Conservation (phyloP, 2,888 invertebrate species). For the Acanthopleura granulata region DNA sequence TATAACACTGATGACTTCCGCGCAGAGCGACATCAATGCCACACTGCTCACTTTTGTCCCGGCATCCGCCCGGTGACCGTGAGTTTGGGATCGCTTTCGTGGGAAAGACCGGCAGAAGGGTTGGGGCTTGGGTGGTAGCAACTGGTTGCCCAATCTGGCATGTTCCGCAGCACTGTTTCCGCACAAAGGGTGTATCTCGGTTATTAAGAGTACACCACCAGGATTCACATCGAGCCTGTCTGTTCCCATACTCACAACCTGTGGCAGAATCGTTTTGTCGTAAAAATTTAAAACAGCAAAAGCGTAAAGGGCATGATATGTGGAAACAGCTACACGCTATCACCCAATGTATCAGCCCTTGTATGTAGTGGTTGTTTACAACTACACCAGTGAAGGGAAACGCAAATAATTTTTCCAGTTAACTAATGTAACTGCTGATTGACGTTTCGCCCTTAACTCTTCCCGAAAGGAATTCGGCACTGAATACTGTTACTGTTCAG, state of each 20-base stretch:
- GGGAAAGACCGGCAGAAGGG: background rate
- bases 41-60: background rate
- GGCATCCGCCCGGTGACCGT: background rate
- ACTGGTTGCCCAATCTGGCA: background rate
- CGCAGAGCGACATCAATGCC: background rate
- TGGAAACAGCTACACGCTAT: no score
- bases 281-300: background rate
- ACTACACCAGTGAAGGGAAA: no score
- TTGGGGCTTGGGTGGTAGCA: background rate
- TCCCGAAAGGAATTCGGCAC: no score
- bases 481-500: no score
- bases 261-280: background rate
- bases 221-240: background rate
- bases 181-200: background rate
- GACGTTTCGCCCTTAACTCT: no score
- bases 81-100: background rate
- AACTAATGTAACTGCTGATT: no score
- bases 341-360: no score
- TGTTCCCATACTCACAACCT: constrained; percentile 16
- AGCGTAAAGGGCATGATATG: background rate
- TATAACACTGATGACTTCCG: background rate
- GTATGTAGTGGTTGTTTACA: no score
- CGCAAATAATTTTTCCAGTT: no score
- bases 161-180: constrained; percentile 7
- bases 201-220: background rate